phyloP scores from a whole-genome alignment of 2,113 vertebrate species.

The Channa argus region DNA sequence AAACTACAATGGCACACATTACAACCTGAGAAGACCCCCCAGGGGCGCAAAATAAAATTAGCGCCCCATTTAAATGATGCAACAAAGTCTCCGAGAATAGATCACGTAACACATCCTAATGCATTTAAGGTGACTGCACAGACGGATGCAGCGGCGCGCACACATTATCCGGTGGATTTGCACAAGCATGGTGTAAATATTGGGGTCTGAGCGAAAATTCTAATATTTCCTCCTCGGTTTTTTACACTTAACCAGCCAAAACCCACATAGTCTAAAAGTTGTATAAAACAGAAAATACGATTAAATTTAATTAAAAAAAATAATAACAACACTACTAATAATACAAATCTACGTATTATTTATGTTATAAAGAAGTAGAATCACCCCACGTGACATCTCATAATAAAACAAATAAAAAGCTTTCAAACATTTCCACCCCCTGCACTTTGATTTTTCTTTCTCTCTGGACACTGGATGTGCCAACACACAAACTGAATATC shows the following conservation, averaged over 20 bases:
- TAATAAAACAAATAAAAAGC: not conserved
- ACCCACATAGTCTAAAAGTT: constrained; percentile 1
- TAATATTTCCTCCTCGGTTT: not conserved
- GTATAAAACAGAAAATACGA: not conserved
- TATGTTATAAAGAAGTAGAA: not conserved
- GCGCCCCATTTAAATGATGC: constrained; percentile 60
- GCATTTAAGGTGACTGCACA: constrained; percentile 35
- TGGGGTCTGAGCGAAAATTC: not conserved
- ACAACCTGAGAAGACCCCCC: constrained; percentile 61
- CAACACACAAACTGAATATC: not conserved
- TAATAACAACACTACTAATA: not conserved
- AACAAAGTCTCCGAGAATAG: constrained; percentile 56
- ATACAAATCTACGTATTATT: not conserved
- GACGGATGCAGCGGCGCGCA: constrained; percentile 6
- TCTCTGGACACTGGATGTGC: not conserved
- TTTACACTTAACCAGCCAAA: not conserved
- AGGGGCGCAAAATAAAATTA: constrained; percentile 58
- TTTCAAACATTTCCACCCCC: not conserved
- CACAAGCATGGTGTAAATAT: not conserved
- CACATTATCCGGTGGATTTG: not conserved
- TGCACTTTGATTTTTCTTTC: not conserved
- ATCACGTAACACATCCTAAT: constrained; percentile 37
- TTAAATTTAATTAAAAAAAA: not conserved
- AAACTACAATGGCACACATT: constrained; percentile 45
- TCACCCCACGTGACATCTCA: not conserved